Base-by-base conservation (phyloP, 2,797 vertebrate species). In the Chelon labrosus region DNA sequence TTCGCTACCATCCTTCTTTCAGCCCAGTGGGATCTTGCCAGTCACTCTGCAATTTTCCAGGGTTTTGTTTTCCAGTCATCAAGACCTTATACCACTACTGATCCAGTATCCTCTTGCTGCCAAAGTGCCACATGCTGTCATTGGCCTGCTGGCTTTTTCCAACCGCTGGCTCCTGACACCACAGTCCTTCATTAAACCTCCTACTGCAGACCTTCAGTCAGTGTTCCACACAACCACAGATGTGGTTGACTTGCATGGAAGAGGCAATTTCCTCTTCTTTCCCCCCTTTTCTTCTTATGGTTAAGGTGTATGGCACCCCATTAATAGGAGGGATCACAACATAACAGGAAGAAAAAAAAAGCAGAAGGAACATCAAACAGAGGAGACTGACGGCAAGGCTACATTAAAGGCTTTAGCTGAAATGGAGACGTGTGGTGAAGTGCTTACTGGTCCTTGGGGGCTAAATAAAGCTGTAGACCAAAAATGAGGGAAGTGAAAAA, bases 81-180 rank as follows among this genome's bases (percentile, higher is more conserved):
- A 71, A 75, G 84, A 75, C 54, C 25, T 79, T 84, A 75, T 77
- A 69, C 70, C 65, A 42, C 63, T 37, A 27, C 83, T 65, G 65
- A 80, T 82, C 27, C 74, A 66, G 65, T 81, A 73, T 82, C 71
- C 58, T 27, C 37, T 31, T 9, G 46, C 71, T 88, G 73, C 70
- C 77, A 79, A 71, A 75, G 58, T 75, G 76, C 79, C 79, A 84
- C 85, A 90, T 68, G 73, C 80, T 88, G 87, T 88, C 84, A 79
- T 86, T 88, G 81, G 73, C 82, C 77, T 57, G 65, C 76, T 70
- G 76, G 62, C 62, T 82, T 89, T 88, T 91, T 86, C 83, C 85
- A 73, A 88, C 87, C 84, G 11, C 80, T 76, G 65, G 75, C 68
- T 80, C 79, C 72, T 47, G 72, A 84, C 80, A 65, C 68, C 60